Evolutionary conservation across 1,140 invertebrate genomes (phyloP).

Genomic region (Drosophila erecta): DNA sequence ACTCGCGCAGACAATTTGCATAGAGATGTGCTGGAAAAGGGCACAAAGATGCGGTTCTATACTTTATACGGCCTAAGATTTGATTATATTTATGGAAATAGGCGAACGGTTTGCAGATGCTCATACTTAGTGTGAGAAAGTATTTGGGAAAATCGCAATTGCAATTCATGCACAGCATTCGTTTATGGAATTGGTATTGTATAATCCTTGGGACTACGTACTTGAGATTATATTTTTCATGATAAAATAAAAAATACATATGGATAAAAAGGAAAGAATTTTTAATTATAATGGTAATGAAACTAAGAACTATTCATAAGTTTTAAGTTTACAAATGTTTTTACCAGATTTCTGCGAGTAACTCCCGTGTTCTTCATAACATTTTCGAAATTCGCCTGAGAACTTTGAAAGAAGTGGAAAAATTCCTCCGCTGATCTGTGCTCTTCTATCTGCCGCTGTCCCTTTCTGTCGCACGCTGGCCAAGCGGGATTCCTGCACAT

Average conservation of each 20-base stretch:
- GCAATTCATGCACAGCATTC: too few species aligned
- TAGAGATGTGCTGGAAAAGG: conserved; percentile 18
- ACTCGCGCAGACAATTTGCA: conserved; percentile 47
- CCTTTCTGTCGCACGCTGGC: conserved; percentile 2
- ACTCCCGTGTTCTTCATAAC: too few species aligned
- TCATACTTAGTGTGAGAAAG: conserved; percentile 29
- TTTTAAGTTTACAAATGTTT: too few species aligned
- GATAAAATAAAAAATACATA: neutral
- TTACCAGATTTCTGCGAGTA: too few species aligned
- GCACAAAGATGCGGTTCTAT: conserved; percentile 29
- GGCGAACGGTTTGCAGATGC: neutral
- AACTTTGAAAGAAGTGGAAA: neutral
- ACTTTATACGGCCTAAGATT: conserved; percentile 28
- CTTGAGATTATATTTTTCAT: too few species aligned
- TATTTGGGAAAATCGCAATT: neutral
- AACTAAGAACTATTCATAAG: too few species aligned
- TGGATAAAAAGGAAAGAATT: neutral
- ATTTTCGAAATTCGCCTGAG: neutral
- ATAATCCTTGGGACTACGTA: too few species aligned
- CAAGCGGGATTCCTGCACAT: conserved; percentile 70
- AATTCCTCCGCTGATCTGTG: conserved; percentile 48
- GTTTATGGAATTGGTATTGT: neutral
- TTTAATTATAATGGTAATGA: too few species aligned
- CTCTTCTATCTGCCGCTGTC: conserved; percentile 3
- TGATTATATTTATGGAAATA: conserved; percentile 50